These are phyloP conservation scores for Eudyptes chrysolophus DNA, from an alignment of 2,113 vertebrate genomes.

Conservation along the genomic window DNA sequence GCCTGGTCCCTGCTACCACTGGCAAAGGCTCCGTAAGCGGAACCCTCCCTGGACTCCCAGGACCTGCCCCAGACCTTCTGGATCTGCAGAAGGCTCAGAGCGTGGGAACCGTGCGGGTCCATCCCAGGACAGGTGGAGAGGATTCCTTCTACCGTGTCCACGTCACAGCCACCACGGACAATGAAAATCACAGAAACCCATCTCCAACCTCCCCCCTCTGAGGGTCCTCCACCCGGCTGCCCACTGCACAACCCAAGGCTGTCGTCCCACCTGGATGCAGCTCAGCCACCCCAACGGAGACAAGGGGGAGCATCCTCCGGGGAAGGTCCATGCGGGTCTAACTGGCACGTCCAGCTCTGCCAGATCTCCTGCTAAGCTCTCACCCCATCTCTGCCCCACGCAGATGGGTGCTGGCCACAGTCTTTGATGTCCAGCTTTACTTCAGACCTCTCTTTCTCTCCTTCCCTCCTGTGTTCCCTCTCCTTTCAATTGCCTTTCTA, in stretches of 20 bases:
- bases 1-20: background rate
- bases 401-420: background rate
- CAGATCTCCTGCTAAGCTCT: background rate
- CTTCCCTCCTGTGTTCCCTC: background rate
- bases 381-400: background rate
- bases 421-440: background rate
- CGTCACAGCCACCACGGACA: rapidly evolving
- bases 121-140: background rate
- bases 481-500: background rate
- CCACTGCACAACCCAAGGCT: background rate
- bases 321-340: background rate
- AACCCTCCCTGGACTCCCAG: background rate
- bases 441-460: background rate
- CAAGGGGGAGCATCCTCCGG: background rate
- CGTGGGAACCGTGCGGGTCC: rapidly evolving
- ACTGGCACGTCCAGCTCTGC: background rate
- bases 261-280: background rate
- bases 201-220: rapidly evolving
- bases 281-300: background rate
- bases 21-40: rapidly evolving
- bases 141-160: background rate
- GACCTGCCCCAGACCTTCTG: background rate
- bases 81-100: background rate
- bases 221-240: background rate
- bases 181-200: background rate